phyloP scores from a whole-genome alignment of 2,888 invertebrate genomes.

The Sinotaia quadrata region DNA sequence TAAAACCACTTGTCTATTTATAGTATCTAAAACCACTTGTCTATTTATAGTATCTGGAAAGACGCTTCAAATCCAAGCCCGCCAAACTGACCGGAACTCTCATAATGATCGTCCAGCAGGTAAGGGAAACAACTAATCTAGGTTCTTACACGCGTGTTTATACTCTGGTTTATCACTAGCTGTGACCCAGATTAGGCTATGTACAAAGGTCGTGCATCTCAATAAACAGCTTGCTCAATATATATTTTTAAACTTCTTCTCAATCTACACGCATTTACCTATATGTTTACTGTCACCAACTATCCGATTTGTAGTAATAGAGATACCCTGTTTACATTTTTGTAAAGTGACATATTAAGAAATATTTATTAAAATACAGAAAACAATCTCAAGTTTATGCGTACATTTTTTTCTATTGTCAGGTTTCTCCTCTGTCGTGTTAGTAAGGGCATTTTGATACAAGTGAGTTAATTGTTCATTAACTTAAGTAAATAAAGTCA shows the following conservation, averaged over 20 bases:
- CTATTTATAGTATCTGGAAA: slow-evolving; percentile 38
- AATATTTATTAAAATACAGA: no score
- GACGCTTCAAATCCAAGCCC: slow-evolving; percentile 40
- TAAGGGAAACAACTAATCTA: slow-evolving; percentile 33
- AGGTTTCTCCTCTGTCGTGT: no score
- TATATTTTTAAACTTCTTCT: background rate
- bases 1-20: background rate
- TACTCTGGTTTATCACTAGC: background rate
- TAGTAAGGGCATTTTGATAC: no score
- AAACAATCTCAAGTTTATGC: no score
- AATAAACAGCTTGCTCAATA: background rate
- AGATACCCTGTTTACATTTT: no score
- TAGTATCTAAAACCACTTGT: background rate
- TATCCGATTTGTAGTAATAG: no score
- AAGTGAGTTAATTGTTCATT: no score
- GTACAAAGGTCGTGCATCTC: no score
- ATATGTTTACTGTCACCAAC: no score
- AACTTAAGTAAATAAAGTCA: no score
- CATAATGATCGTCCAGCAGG: slow-evolving; percentile 52
- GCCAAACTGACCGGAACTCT: slow-evolving; percentile 52
- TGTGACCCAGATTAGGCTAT: background rate
- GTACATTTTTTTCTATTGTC: no score
- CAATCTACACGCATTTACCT: background rate
- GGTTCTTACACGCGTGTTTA: background rate
- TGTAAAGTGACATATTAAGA: no score